Percentiles rank a stretch among this genome's conserved stretches.
Conservation (phyloP, 1,140 invertebrate species). For the Theocolax elegans region DNA sequence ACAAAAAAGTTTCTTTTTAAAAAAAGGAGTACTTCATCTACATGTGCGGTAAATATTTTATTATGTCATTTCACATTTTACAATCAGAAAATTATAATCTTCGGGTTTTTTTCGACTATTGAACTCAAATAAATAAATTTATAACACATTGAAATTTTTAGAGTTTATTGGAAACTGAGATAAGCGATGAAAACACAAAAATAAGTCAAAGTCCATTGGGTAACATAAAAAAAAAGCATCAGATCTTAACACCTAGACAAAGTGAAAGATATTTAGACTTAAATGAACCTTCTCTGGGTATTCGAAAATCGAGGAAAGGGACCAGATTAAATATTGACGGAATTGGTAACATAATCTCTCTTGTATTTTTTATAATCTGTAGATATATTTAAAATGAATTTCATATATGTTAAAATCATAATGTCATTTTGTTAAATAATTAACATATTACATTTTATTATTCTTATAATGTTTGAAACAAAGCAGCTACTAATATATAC, state of each 20-base stretch:
- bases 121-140: too few relatives aligned
- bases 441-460: too few relatives aligned
- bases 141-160: slow-evolving; percentile 56
- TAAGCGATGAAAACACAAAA: slow-evolving; percentile 76
- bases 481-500: too few relatives aligned
- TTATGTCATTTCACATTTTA: not conserved
- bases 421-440: too few relatives aligned
- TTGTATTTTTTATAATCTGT: too few relatives aligned
- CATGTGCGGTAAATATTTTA: slow-evolving; percentile 76
- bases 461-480: too few relatives aligned
- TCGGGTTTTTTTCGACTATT: too few relatives aligned
- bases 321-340: slow-evolving; percentile 70
- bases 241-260: slow-evolving; percentile 82
- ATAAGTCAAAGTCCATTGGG: slow-evolving; percentile 77
- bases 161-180: slow-evolving; percentile 84
- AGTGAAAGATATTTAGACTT: slow-evolving; percentile 78
- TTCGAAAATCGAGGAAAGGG: slow-evolving; percentile 58
- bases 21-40: slow-evolving; percentile 87
- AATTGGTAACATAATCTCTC: too few relatives aligned
- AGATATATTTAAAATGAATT: too few relatives aligned
- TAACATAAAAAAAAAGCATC: slow-evolving; percentile 78
- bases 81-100: not conserved
- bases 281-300: slow-evolving; percentile 55
- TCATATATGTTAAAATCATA: too few relatives aligned
- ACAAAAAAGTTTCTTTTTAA: slow-evolving; percentile 85